Conservation (phyloP, 2,797 vertebrate species). For the Novumbra hubbsi region DNA sequence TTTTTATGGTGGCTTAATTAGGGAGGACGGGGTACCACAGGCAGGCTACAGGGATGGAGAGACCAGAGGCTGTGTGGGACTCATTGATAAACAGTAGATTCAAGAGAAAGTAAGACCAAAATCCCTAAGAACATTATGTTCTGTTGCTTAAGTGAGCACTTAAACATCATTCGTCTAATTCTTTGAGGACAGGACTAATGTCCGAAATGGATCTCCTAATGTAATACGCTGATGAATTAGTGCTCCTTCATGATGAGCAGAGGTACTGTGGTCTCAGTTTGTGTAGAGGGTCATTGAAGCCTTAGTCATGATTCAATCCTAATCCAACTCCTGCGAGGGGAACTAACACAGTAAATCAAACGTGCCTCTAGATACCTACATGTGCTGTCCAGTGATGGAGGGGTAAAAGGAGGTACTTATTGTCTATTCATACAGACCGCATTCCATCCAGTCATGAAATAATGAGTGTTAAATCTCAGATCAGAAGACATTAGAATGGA, state of each 20-base stretch:
- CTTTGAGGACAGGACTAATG: not conserved
- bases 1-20: slow-evolving; percentile 1
- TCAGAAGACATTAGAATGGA: slow-evolving; percentile 60
- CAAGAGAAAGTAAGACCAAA: not conserved
- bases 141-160: not conserved
- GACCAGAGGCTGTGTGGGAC: not conserved
- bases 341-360: not conserved
- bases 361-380: not conserved
- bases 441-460: slow-evolving; percentile 48
- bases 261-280: not conserved
- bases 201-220: not conserved
- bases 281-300: not conserved
- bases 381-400: slow-evolving; percentile 5
- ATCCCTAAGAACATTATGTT: not conserved
- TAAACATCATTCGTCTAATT: not conserved
- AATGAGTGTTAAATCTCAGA: slow-evolving; percentile 58
- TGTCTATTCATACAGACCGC: slow-evolving; percentile 23
- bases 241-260: not conserved
- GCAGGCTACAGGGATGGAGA: not conserved
- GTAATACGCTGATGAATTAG: not conserved
- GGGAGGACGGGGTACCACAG: not conserved
- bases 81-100: not conserved
- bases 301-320: not conserved
- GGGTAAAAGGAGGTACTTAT: not conserved
- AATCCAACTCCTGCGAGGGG: not conserved